These are phyloP conservation scores for Halcyon badia DNA, from an alignment of 2,797 vertebrate species.

Conservation along the genomic window DNA sequence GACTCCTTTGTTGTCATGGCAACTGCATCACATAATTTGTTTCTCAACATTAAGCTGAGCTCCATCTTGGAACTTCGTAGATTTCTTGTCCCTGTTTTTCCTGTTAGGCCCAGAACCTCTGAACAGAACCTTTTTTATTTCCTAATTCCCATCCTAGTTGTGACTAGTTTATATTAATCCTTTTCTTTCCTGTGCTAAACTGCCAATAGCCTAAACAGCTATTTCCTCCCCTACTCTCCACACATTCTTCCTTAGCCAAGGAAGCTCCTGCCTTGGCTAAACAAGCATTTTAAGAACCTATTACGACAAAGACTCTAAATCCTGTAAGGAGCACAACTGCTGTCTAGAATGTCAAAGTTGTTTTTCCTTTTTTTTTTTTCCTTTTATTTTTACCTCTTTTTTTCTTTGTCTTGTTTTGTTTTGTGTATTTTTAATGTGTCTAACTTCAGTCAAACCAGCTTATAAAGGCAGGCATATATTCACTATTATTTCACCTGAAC, in stretches of 20 bases:
- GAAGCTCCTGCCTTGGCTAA: not conserved
- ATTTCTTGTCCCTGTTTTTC: not conserved
- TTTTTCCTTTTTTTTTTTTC: not conserved
- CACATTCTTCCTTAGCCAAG: no score
- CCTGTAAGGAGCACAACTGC: not conserved
- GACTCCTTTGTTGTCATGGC: conserved; percentile 32
- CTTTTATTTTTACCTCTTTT: not conserved
- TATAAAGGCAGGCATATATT: not conserved
- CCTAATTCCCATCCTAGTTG: not conserved
- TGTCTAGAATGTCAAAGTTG: not conserved
- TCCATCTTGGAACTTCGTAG: conserved; percentile 31
- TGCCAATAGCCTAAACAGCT: not conserved
- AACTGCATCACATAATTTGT: conserved; percentile 52
- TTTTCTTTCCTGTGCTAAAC: not conserved
- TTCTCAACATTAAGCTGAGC: conserved; percentile 36
- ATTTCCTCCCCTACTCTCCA: not conserved
- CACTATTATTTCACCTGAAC: not conserved
- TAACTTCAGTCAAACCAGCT: not conserved
- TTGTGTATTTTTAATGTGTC: not conserved
- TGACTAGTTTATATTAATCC: not conserved
- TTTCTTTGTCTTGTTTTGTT: no score
- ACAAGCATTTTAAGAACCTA: not conserved
- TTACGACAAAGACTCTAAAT: not conserved
- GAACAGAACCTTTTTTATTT: not conserved
- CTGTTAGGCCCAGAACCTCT: not conserved